phyloP scores from a whole-genome alignment of 2,888 invertebrate genomes.

The Nipponacmea schrenckii region DNA sequence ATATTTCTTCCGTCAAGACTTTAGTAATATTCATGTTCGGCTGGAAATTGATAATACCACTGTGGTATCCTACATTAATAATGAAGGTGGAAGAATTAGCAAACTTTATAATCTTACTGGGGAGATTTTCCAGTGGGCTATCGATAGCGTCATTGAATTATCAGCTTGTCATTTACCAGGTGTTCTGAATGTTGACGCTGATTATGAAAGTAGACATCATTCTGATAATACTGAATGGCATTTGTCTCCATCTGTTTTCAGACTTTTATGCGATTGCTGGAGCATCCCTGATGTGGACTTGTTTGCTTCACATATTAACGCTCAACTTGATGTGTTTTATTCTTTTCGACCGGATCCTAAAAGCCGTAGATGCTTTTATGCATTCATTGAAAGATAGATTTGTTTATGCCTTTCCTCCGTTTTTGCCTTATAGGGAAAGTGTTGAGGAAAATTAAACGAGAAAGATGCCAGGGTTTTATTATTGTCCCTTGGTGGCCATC shows the following conservation, averaged over 20 bases:
- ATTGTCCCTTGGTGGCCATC: conserved; percentile 25
- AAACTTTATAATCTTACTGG: too few species aligned
- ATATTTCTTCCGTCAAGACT: too few species aligned
- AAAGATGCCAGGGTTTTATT: conserved; percentile 17
- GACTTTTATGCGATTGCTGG: background rate
- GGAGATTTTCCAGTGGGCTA: too few species aligned
- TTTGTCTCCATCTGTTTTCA: background rate
- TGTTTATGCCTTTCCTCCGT: conserved; percentile 28
- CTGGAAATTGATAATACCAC: too few species aligned
- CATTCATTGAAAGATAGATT: conserved; percentile 5
- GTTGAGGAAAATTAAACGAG: conserved; percentile 20
- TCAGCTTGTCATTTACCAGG: background rate
- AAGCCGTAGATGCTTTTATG: conserved; percentile 19
- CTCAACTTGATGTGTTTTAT: background rate
- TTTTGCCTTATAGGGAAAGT: conserved; percentile 13
- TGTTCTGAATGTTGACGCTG: background rate
- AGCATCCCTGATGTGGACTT: background rate
- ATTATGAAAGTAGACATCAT: conserved; percentile 1
- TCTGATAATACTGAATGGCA: background rate
- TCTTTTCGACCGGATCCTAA: conserved; percentile 16
- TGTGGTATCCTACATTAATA: too few species aligned
- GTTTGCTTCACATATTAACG: background rate
- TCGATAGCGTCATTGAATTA: too few species aligned
- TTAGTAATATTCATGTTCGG: too few species aligned
- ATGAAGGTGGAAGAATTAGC: too few species aligned